Base-by-base conservation (phyloP, 2,888 invertebrate species). In the Mesoligia furuncula region DNA sequence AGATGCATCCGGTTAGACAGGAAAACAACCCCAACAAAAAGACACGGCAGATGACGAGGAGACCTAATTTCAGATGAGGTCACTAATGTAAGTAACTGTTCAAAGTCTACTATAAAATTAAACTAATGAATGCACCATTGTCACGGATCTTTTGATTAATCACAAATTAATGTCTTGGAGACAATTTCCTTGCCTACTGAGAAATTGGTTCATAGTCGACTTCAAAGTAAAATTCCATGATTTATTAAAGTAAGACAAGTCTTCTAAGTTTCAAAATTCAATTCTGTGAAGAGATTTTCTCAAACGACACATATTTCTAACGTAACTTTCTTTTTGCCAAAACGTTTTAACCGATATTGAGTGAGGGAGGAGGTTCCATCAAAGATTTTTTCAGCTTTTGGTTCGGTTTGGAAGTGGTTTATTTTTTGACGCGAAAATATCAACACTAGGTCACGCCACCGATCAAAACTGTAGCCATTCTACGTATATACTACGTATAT, bases 291-390 rank as follows among this genome's bases (percentile, higher is more conserved):
- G 24, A 77, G 61, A 70, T 70, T 15, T 83, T 83, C 13, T 48
- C 15, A 20, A 59, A 81, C 39, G 66, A 74, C 61, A 79, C 48
- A 42, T 61, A 61, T 76, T 75, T 72, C 36, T 27, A 36, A 45
- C 36, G 17, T 36, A 61, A 54, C 39, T 75, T 65, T 65, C 17
- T 39, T 79, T 72, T 80, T 62, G 27, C 36, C 27, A 61, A 61
- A 75, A 51, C 27, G n/a, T 48, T 84, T 75, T 65, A 80, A 65
- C 64, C 51, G 61, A 48, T 65, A 80, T 68, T 64, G 54, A 84
- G 31, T 54, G 67, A 11, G 62, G 36, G 69, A 61, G 51, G 62
- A 62, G 31, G 11, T 59, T 42, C 62, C 13, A 80, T 65, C 27
- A 71, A 71, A 59, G 45, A 17, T 17, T 57, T 81, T 69, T 80